These are phyloP conservation scores for Charaxes varanes DNA, from an alignment of 1,140 invertebrate species.

Conservation along the genomic window DNA sequence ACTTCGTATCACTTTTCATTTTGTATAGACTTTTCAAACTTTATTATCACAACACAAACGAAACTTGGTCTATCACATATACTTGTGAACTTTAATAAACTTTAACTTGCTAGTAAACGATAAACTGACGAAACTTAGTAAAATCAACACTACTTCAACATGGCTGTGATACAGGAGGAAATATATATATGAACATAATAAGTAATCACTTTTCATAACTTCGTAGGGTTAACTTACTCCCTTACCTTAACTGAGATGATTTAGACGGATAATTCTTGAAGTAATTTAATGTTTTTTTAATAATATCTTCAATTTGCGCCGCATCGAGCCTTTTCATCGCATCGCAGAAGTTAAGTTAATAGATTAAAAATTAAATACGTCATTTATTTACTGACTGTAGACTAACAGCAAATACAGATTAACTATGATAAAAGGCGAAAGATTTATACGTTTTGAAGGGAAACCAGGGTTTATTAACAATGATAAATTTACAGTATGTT, in stretches of 20 bases:
- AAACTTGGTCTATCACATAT: slow-evolving; percentile 71
- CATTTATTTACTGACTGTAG: not conserved
- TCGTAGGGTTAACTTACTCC: slow-evolving; percentile 67
- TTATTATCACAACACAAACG: slow-evolving; percentile 70
- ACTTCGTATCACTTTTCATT: slow-evolving; percentile 72
- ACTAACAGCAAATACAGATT: not conserved
- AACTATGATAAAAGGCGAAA: too few relatives aligned
- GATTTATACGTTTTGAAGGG: too few relatives aligned
- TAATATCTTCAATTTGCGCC: slow-evolving; percentile 62
- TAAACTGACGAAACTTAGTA: slow-evolving; percentile 69
- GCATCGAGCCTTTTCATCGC: slow-evolving; percentile 46
- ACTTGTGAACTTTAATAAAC: slow-evolving; percentile 57
- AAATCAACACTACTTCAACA: slow-evolving; percentile 74
- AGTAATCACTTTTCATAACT: slow-evolving; percentile 70
- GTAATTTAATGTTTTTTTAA: slow-evolving; percentile 46
- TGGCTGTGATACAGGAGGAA: slow-evolving; percentile 71
- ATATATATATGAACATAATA: slow-evolving; percentile 67
- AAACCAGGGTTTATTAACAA: too few relatives aligned
- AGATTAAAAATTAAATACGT: slow-evolving; percentile 20
- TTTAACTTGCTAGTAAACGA: slow-evolving; percentile 59
- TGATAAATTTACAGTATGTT: too few relatives aligned
- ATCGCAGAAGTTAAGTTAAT: slow-evolving; percentile 39
- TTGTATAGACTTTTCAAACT: slow-evolving; percentile 64
- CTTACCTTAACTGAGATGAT: slow-evolving; percentile 70
- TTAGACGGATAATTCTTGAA: slow-evolving; percentile 66